phyloP scores from a whole-genome alignment of 92 coral and sea anemone species.

The Scolanthus callimorphus region DNA sequence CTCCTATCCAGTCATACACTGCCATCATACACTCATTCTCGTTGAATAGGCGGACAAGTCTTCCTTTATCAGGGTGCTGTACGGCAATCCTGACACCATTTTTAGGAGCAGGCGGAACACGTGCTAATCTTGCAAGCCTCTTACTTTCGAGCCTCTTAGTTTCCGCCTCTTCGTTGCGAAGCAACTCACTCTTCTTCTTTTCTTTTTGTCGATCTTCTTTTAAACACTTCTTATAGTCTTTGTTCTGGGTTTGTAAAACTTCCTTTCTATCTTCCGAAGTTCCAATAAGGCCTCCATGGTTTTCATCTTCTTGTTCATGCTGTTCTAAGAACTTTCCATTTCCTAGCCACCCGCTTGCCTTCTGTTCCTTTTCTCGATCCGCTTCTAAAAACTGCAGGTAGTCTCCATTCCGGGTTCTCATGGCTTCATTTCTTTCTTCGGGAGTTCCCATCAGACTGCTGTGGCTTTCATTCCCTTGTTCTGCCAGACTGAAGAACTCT shows the following conservation, averaged over 20 bases:
- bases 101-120: conserved; percentile 33
- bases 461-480: not conserved
- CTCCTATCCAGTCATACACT: conserved; percentile 38
- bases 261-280: conserved; percentile 26
- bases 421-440: conserved; percentile 15
- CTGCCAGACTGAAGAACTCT: no score
- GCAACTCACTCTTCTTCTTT: not conserved
- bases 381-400: conserved; percentile 7
- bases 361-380: conserved; percentile 22
- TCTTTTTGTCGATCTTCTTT: no score
- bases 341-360: no score
- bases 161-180: conserved; percentile 22
- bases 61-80: conserved; percentile 17
- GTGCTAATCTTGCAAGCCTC: conserved; percentile 10
- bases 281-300: no score
- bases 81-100: conserved; percentile 31
- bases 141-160: conserved; percentile 8
- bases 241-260: conserved; percentile 19
- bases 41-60: conserved; percentile 26
- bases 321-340: no score
- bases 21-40: conserved; percentile 18
- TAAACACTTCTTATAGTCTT: conserved; percentile 2
- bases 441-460: conserved; percentile 17
- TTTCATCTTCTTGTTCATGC: no score
- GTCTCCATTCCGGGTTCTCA: conserved; percentile 19